Evolutionary conservation across 2,113 vertebrate genomes (phyloP).

Genomic region (Cyanoderma ruficeps): DNA sequence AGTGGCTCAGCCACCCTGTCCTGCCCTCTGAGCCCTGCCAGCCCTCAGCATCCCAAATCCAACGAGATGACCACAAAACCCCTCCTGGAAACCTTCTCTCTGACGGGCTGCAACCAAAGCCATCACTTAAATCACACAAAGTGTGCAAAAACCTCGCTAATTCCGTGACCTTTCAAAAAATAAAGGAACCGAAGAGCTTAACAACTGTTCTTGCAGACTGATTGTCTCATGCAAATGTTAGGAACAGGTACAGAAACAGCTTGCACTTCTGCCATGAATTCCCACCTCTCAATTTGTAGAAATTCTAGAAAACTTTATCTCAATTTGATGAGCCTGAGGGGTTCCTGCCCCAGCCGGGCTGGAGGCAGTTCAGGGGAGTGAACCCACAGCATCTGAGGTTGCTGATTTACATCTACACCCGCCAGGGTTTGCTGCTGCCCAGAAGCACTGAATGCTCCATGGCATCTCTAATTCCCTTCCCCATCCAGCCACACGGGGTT

Average conservation of each 20-base stretch:
- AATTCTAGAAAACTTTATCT: not conserved
- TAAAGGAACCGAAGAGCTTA: not conserved
- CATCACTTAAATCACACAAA: not conserved
- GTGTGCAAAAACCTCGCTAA: not conserved
- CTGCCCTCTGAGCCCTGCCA: not conserved
- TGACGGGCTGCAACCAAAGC: accelerated
- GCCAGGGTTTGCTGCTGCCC: not conserved
- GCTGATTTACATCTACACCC: not conserved
- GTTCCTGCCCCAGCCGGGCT: not conserved
- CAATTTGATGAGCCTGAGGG: not conserved
- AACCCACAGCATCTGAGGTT: not conserved
- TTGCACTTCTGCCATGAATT: not conserved
- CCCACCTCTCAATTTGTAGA: not conserved
- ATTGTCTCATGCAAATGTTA: not conserved
- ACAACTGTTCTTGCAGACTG: not conserved
- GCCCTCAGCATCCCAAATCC: not conserved
- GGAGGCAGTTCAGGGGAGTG: not conserved
- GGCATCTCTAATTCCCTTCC: not conserved
- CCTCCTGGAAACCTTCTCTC: not conserved
- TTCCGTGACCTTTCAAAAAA: not conserved
- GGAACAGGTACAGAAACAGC: not conserved
- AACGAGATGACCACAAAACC: not conserved
- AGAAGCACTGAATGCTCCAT: not conserved
- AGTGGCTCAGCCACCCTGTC: not conserved
- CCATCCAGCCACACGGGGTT: not conserved